Conservation (phyloP, 2,888 invertebrate genomes). For the Lithophane ornitopus region DNA sequence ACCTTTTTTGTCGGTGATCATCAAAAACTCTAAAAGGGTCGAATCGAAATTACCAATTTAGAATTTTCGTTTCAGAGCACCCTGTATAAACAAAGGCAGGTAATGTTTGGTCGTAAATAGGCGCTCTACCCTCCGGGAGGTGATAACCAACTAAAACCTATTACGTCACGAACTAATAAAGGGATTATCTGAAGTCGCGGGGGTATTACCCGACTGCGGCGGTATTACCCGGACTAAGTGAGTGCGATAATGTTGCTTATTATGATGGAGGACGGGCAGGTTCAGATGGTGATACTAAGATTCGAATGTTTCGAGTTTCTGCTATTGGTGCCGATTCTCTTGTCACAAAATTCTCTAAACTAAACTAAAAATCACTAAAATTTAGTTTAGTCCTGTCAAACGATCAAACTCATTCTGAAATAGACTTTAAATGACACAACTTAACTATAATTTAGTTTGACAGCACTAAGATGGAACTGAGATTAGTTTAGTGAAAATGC, state of each 20-base stretch:
- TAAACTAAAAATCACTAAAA: no score
- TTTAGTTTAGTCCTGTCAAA: no score
- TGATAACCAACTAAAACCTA: slow-evolving; percentile 37
- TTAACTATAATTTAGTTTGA: no score
- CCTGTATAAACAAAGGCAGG: slow-evolving; percentile 17
- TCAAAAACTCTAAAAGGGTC: not conserved
- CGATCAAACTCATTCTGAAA: no score
- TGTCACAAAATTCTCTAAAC: no score
- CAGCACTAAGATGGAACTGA: no score
- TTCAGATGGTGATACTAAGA: slow-evolving; percentile 1
- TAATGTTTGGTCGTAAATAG: slow-evolving; percentile 28
- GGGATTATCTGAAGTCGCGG: slow-evolving; percentile 46
- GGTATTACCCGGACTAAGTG: slow-evolving; percentile 1
- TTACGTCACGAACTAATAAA: slow-evolving; percentile 44
- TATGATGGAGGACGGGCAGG: slow-evolving; percentile 4
- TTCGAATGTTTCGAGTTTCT: slow-evolving; percentile 3
- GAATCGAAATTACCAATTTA: not conserved
- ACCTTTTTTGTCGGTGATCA: not conserved
- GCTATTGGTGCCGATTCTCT: no score
- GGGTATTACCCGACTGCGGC: not conserved
- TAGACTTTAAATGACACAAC: no score
- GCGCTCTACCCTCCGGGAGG: slow-evolving; percentile 1
- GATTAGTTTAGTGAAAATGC: no score
- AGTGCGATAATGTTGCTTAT: slow-evolving; percentile 13
- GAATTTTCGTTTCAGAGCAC: not conserved